phyloP scores from a whole-genome alignment of 2,797 vertebrate genomes.

The Callimico goeldii region DNA sequence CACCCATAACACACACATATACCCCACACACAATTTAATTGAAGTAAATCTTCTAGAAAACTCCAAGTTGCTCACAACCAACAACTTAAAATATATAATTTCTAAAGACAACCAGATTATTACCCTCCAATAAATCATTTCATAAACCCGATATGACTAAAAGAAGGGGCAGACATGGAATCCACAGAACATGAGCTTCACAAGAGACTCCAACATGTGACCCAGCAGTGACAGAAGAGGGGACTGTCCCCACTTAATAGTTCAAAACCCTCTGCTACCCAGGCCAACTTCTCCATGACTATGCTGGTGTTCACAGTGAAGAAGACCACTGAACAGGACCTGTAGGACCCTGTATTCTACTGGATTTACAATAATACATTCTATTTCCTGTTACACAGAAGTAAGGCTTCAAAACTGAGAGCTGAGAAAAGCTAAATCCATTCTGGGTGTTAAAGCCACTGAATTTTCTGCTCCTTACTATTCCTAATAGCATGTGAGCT shows the following conservation, averaged over 20 bases:
- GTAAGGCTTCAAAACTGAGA: slow-evolving; percentile 28
- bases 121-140: background rate
- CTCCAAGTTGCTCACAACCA: background rate
- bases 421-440: slow-evolving; percentile 35
- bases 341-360: background rate
- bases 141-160: background rate
- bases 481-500: background rate
- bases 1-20: background rate
- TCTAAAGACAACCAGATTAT: background rate
- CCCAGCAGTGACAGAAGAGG: background rate
- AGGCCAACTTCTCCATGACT: background rate
- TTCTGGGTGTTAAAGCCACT: background rate
- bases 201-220: background rate
- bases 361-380: background rate
- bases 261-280: background rate
- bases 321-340: background rate
- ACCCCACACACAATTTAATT: background rate
- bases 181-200: background rate
- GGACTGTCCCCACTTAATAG: background rate
- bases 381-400: slow-evolving; percentile 35
- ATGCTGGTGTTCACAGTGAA: background rate
- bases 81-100: background rate
- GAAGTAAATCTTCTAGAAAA: background rate
- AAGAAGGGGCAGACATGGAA: background rate
- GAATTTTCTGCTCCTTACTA: slow-evolving; percentile 21